Evolutionary conservation across 2,113 vertebrate species (phyloP).

Genomic region (Nothobranchius kuhntae): DNA sequence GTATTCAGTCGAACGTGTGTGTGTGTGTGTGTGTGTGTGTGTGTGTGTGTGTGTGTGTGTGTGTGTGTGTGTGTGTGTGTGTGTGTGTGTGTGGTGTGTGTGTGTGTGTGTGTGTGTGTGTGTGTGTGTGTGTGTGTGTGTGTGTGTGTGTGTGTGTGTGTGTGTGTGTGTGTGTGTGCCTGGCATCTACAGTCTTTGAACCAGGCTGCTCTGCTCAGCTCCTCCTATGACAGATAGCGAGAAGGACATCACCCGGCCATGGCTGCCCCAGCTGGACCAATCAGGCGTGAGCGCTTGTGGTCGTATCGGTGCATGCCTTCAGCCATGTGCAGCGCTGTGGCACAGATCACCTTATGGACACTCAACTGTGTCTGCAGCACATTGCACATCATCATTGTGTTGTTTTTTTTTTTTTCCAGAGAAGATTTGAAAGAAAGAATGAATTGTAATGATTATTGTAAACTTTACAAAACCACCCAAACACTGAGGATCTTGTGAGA

Average conservation of each 20-base stretch:
- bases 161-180: slow-evolving; percentile 50
- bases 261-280: slow-evolving; percentile 57
- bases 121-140: slow-evolving; percentile 19
- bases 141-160: slow-evolving; percentile 19
- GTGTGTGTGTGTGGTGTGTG: slow-evolving; percentile 15
- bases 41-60: slow-evolving; percentile 13
- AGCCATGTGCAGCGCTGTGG: slow-evolving; percentile 54
- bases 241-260: slow-evolving; percentile 54
- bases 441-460: too few relatives aligned
- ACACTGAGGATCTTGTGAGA: not conserved
- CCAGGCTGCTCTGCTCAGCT: slow-evolving; percentile 60
- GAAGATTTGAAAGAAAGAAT: slow-evolving; percentile 18
- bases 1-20: not conserved
- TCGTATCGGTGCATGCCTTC: slow-evolving; percentile 41
- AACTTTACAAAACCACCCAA: not conserved
- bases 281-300: slow-evolving; percentile 59
- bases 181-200: slow-evolving; percentile 40
- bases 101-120: slow-evolving; percentile 45
- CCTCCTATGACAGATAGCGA: slow-evolving; percentile 49
- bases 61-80: slow-evolving; percentile 51
- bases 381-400: slow-evolving; percentile 23
- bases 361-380: slow-evolving; percentile 27
- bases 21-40: not conserved
- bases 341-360: slow-evolving; percentile 63
- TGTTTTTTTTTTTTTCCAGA: slow-evolving; percentile 5